Percentiles rank a stretch among this genome's conserved stretches.
These are phyloP conservation scores for Drosophila arawakana DNA, from an alignment of 1,140 invertebrate species.

Conservation along the genomic window DNA sequence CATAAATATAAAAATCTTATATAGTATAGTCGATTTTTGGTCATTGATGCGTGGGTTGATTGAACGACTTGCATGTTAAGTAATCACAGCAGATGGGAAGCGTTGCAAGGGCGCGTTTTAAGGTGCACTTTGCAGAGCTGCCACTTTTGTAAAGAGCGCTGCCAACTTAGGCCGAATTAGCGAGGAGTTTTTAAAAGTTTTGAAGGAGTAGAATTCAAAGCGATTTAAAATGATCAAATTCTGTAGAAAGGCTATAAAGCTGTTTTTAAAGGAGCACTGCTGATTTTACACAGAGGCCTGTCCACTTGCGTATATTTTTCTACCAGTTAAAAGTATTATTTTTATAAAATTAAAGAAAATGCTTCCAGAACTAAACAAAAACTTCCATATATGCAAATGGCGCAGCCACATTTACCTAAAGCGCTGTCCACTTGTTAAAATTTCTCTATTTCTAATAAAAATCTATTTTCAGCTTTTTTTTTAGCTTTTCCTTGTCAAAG, in stretches of 20 bases:
- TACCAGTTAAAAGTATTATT: no score
- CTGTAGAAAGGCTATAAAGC: no score
- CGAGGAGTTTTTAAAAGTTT: no score
- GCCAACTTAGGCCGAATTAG: no score
- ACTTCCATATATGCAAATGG: background rate
- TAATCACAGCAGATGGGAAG: conserved; percentile 1
- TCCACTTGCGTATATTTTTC: no score
- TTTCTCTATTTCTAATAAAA: background rate
- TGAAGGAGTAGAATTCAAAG: no score
- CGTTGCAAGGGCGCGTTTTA: background rate
- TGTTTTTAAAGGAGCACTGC: no score
- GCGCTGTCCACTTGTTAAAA: no score
- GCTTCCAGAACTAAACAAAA: no score
- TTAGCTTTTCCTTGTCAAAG: background rate
- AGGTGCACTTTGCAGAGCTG: background rate
- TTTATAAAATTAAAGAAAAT: no score
- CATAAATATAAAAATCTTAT: conserved; percentile 25
- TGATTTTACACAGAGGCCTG: no score
- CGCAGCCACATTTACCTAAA: background rate
- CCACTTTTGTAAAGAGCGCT: background rate
- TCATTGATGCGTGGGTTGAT: conserved; percentile 19
- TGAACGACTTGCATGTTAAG: conserved; percentile 14
- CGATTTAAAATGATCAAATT: no score
- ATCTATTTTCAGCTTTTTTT: conserved; percentile 1
- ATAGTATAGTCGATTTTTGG: conserved; percentile 13